Evolutionary conservation across 37 sponge, comb jelly and placozoan genomes (phyloP), one percentile per base, ranked within the genome.

Genomic region (Haliclona indistincta): DNA sequence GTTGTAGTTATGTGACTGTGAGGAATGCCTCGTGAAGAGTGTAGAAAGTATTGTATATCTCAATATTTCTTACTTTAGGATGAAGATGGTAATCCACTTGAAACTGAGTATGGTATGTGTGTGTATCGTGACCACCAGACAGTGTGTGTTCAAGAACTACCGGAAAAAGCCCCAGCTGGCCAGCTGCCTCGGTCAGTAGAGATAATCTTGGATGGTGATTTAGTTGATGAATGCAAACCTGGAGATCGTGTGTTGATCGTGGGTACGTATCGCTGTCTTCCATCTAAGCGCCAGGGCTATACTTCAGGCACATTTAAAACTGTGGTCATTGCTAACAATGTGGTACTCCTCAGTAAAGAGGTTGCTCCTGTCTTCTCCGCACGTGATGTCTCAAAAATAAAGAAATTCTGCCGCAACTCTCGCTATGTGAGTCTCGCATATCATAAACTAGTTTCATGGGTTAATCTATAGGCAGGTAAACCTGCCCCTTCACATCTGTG

Each of bases 41-140:
- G n/a, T n/a, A n/a, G n/a, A n/a, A n/a, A n/a, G n/a, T n/a, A n/a
- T n/a, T n/a, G n/a, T n/a, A n/a, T n/a, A n/a, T n/a, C n/a, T n/a
- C n/a, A n/a, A n/a, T n/a, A n/a, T n/a, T n/a, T n/a, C n/a, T n/a
- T n/a, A n/a, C 23, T 8, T 8, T 41, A 91, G 91, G 99, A 98
- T 74, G 99, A 95, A 40, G 99, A 95, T 33, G 94, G 92, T 11
- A 92, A 98, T 49, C 94, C 94, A 32, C 80, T 98, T 54, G 96
- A 98, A 77, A 98, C 99, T 25, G 99, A 98, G 67, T 98, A 82
- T 74, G 99, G 99, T n/a, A 33, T 95, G 61, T 98, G 83, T 56
- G 70, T 84, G 30, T 98, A 89, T 64, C 64, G 80, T 35, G 97
- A 98, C 63, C 91, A 98, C 68, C 99, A 98, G 83, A 90, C 99